Base-by-base conservation (phyloP, 1,140 invertebrate genomes). In the Galendromus occidentalis region DNA sequence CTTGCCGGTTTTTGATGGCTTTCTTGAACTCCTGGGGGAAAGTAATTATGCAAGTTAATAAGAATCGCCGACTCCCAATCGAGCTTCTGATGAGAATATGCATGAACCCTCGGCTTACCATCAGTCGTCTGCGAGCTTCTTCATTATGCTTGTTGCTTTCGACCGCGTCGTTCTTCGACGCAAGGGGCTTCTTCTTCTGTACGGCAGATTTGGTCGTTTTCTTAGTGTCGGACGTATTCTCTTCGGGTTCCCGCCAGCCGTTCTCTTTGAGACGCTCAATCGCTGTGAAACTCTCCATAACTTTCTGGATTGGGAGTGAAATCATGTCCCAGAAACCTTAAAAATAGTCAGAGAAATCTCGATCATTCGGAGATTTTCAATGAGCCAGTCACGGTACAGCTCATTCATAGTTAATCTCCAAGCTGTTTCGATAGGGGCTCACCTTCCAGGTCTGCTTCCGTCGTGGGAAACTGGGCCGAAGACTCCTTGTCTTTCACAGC, bases 291-390 rank as follows among this genome's bases (percentile, higher is more conserved):
- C 22, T 33, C 14, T 59, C 51, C 25, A 25, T 25, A 25, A 59
- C 51, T 59, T 59, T 59, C 22, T 59, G 51, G 12, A 59, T 59
- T 17, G 51, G 51, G 17, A 59, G 5, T 5, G 51, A 59, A 9
- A 59, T 59, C 51, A 59, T 59, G 25, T 59, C 51, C 51, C 51
- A 59, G 33, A 59, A 59, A 33, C 51, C 51, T 59, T 25, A 14
- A 9, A 14, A 59, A 2, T 17, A 17, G 22, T 4, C n/a, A 20
- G 25, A 12, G 9, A 4, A 9, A 6, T 39, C 9, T 39, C 9
- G 4, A 39, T 4, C 4, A 4, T 9, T 39, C 4, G 33, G 4
- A 39, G 33, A 39, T 39, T 9, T 39, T 9, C 33, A 6, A 39
- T 39, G 33, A 4, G n/a, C n/a, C n/a, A n/a, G n/a, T n/a, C n/a